A percentile compares a stretch with the other conserved stretches of the same genome.
Evolutionary conservation across 1,140 invertebrate species (phyloP).

Genomic region (Drosophila chauvacae): DNA sequence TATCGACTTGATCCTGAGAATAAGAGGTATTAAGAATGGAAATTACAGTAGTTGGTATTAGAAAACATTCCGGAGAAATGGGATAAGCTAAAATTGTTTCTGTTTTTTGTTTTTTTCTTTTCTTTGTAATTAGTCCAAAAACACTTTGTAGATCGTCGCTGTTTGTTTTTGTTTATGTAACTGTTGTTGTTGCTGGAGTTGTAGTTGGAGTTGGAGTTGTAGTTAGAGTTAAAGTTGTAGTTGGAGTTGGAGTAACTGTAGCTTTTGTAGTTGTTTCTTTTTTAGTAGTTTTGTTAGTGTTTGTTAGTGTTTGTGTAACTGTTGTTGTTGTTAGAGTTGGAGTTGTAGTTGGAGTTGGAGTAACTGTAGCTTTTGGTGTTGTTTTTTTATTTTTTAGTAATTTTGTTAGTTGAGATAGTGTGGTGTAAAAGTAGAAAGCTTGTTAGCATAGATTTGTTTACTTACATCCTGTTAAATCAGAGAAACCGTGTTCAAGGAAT

Average conservation of each 20-base stretch:
- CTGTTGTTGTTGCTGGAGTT: constrained; percentile 23
- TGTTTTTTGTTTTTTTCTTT: background rate
- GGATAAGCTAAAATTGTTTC: constrained; percentile 31
- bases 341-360: constrained; percentile 17
- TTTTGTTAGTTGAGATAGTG: constrained; percentile 28
- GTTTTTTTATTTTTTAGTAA: constrained; percentile 10
- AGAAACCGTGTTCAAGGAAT: constrained; percentile 70
- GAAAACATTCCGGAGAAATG: constrained; percentile 38
- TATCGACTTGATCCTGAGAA: constrained; percentile 44
- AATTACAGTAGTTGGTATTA: constrained; percentile 25
- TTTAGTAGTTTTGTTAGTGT: constrained; percentile 8
- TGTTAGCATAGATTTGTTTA: constrained; percentile 62
- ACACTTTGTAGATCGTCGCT: constrained; percentile 26
- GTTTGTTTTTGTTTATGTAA: constrained; percentile 7
- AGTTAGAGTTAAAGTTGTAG: constrained; percentile 21
- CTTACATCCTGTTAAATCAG: constrained; percentile 73
- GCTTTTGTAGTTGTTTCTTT: constrained; percentile 21
- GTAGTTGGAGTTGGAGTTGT: constrained; percentile 6
- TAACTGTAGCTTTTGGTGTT: constrained; percentile 6
- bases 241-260: constrained; percentile 5
- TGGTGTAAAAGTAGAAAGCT: constrained; percentile 38
- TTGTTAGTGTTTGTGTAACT: constrained; percentile 8
- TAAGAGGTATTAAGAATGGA: constrained; percentile 30
- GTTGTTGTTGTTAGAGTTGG: background rate
- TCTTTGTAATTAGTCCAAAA: constrained; percentile 27